Percentiles rank a stretch among this genome's conserved stretches.
phyloP scores from a whole-genome alignment of 1,140 invertebrate species.

The Drosophila pandora region DNA sequence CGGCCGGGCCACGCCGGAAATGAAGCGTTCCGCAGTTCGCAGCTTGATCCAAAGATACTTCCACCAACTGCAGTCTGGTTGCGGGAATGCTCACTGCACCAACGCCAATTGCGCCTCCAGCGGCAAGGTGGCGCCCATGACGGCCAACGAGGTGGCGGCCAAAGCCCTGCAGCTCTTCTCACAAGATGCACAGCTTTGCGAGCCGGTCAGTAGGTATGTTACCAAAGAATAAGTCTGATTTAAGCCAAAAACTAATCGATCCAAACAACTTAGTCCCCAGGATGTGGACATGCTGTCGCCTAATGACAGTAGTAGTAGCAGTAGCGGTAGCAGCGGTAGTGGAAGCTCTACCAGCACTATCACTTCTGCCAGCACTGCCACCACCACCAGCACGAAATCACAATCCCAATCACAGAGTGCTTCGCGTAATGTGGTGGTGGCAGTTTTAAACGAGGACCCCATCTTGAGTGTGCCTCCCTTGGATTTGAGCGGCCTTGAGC shows the following conservation, averaged over 20 bases:
- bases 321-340: slow-evolving; percentile 57
- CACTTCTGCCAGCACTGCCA: slow-evolving; percentile 66
- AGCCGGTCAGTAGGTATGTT: slow-evolving; percentile 65
- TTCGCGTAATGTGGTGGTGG: slow-evolving; percentile 8
- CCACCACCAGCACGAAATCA: slow-evolving; percentile 59
- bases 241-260: not conserved
- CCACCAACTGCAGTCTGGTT: slow-evolving; percentile 95
- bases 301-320: slow-evolving; percentile 66
- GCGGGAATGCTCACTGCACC: slow-evolving; percentile 92
- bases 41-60: slow-evolving; percentile 96
- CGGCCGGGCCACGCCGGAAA: slow-evolving; percentile 85
- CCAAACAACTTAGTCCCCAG: slow-evolving; percentile 22
- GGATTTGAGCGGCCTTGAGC: slow-evolving; percentile 16
- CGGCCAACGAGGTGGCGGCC: slow-evolving; percentile 94
- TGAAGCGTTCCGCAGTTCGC: slow-evolving; percentile 94
- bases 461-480: slow-evolving; percentile 2
- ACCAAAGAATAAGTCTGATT: not conserved
- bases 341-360: slow-evolving; percentile 60
- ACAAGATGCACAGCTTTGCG: slow-evolving; percentile 92
- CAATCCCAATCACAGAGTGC: slow-evolving; percentile 20
- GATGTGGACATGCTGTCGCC: slow-evolving; percentile 75
- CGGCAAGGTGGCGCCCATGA: slow-evolving; percentile 91
- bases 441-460: not conserved
- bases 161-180: slow-evolving; percentile 94
- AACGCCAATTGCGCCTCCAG: slow-evolving; percentile 96